phyloP scores from a whole-genome alignment of 2,888 invertebrate genomes.

The Cantharis flavilabris region DNA sequence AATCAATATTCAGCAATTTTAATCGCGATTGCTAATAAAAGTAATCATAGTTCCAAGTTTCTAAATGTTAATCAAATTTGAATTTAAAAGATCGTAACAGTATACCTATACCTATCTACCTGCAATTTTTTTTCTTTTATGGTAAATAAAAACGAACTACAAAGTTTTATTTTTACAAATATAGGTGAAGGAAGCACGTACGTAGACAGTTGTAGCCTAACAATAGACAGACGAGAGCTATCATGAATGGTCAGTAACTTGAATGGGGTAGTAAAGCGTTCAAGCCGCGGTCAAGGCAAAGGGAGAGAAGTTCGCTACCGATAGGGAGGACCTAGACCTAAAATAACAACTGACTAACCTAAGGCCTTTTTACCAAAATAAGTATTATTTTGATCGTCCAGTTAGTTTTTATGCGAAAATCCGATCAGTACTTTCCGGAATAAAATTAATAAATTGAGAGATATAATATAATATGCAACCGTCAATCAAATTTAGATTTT shows the following conservation, averaged over 20 bases:
- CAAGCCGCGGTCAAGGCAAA: conserved; percentile 36
- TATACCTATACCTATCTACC: not conserved
- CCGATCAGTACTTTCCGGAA: not conserved
- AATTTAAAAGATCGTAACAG: not conserved
- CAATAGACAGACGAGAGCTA: conserved; percentile 31
- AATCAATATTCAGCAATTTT: not conserved
- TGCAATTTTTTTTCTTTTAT: not conserved
- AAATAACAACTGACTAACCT: conserved; percentile 27
- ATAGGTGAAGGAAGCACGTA: conserved; percentile 26
- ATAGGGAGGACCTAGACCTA: conserved; percentile 28
- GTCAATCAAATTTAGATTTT: not conserved
- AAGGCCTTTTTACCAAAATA: conserved; percentile 22
- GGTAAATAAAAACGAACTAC: not conserved
- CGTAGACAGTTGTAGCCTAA: conserved; percentile 29
- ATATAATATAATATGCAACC: not conserved
- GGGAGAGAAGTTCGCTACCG: conserved; percentile 28
- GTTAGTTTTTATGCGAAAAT: not conserved
- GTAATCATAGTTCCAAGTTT: not conserved
- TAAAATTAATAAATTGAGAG: not conserved
- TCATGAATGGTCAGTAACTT: conserved; percentile 38
- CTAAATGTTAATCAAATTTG: not conserved
- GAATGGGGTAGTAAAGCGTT: conserved; percentile 40
- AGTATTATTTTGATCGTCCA: conserved; percentile 5
- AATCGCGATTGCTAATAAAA: not conserved
- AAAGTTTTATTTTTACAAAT: conserved; percentile 10